Conservation (phyloP, 2,113 vertebrate genomes). For the Lepus timidus region DNA sequence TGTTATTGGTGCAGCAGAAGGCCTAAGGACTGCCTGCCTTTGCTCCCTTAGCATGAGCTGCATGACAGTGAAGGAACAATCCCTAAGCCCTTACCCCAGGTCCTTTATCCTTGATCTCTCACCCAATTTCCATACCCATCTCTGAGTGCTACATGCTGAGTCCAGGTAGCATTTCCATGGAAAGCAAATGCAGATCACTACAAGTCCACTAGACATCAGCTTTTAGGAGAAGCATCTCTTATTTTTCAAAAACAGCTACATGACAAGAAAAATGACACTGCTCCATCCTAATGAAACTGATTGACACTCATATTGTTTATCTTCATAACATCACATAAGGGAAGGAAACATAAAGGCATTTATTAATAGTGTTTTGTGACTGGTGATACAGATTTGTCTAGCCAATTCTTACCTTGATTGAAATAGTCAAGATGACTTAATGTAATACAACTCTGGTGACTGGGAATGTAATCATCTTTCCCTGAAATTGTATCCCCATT, state of each 20-base stretch:
- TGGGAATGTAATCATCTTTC: background rate
- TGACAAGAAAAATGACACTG: background rate
- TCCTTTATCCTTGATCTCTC: background rate
- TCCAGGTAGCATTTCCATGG: background rate
- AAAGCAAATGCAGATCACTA: background rate
- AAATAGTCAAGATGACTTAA: slow-evolving; percentile 14
- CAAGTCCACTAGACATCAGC: no score
- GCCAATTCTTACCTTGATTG: background rate
- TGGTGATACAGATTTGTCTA: background rate
- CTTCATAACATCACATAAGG: background rate
- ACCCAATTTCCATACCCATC: background rate
- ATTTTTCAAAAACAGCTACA: background rate
- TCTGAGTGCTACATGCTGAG: no score
- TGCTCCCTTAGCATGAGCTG: background rate
- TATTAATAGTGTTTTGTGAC: slow-evolving; percentile 1
- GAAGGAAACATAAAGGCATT: background rate
- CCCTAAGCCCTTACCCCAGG: accelerated
- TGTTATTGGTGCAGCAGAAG: background rate
- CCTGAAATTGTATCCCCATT: background rate
- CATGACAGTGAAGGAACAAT: background rate
- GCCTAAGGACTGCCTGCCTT: background rate
- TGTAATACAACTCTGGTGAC: background rate
- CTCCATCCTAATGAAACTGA: background rate
- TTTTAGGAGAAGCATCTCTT: background rate
- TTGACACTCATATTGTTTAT: background rate